Base-by-base conservation (phyloP, 2,113 vertebrate species). In the Jacana jacana region DNA sequence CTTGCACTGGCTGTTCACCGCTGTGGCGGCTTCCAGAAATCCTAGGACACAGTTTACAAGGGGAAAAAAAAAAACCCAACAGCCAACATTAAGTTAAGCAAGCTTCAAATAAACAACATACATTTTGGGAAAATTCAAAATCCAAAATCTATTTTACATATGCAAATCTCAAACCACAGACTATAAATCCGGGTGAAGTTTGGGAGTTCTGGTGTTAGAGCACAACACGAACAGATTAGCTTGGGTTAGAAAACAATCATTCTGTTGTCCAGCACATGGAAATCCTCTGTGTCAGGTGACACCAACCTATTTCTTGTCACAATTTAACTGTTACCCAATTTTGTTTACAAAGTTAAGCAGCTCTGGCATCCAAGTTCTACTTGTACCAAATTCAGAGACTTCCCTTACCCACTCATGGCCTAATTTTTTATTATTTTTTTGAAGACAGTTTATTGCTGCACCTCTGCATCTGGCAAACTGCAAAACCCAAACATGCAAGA, bases 141-240 rank as follows among this genome's bases (percentile, higher is more conserved):
- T 7, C 24, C 33, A 22, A 73, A 68, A 20, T 7, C 19, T 6
- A 9, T 48, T 87, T 70, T 19, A 80, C 14, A 17, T 3, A 46
- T 2, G 8, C 11, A 60, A 60, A 81, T 63, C 33, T 81, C 33
- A 80, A 84, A 33, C 61, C 27, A 27, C 2, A 4, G 75, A 58
- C 18, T 51, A 49, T 69, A 39, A 39, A 35, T 15, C 33, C 11
- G 13, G 37, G 20, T n/a, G 71, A 28, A 23, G 24, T 11, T 18
- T 31, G 15, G 79, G 30, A 52, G 37, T 16, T 33, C 69, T 54
- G 25, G n/a, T 3, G 20, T 52, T 28, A 17, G 20, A 39, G 33
- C 33, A 63, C 0, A 0, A 28, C 2, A 0, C 4, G 57, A 72
- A 49, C 37, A n/a, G 61, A 63, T 39, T 17, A 28, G 39, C 31